Percentiles rank a stretch among this genome's conserved stretches.
Conservation (phyloP, 2,797 vertebrate genomes). For the Pelobates cultripes region DNA sequence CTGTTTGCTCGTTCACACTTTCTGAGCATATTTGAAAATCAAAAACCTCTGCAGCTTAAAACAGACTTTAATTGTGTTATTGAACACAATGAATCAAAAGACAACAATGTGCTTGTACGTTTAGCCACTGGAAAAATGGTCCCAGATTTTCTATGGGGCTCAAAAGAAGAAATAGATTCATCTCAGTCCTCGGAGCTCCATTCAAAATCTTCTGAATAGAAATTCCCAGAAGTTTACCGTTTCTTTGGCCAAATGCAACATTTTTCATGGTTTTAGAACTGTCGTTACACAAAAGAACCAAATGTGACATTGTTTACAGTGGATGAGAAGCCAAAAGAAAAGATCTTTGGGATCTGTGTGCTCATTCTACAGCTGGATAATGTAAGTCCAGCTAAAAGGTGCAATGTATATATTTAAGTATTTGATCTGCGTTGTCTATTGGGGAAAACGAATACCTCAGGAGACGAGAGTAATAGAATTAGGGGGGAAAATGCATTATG, state of each 20-base stretch:
- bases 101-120: conserved; percentile 59
- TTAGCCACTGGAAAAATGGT: conserved; percentile 57
- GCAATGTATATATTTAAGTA: conserved; percentile 61
- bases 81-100: conserved; percentile 63
- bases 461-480: conserved; percentile 51
- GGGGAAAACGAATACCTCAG: conserved; percentile 19
- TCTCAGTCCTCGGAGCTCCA: conserved; percentile 60
- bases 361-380: conserved; percentile 59
- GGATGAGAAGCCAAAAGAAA: conserved; percentile 66
- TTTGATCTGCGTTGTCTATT: conserved; percentile 55
- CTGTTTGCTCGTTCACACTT: conserved; percentile 36
- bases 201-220: conserved; percentile 67
- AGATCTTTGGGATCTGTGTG: conserved; percentile 60
- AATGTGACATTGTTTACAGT: conserved; percentile 68
- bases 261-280: conserved; percentile 72
- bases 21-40: conserved; percentile 68
- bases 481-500: conserved; percentile 53
- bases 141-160: conserved; percentile 64
- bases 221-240: conserved; percentile 71
- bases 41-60: conserved; percentile 61
- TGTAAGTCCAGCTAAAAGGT: conserved; percentile 55
- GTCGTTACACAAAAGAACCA: conserved; percentile 69
- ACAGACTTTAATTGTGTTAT: conserved; percentile 68
- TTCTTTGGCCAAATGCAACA: conserved; percentile 70
- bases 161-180: conserved; percentile 60